Conservation (phyloP, 2,888 invertebrate species). For the Xestia c-nigrum region DNA sequence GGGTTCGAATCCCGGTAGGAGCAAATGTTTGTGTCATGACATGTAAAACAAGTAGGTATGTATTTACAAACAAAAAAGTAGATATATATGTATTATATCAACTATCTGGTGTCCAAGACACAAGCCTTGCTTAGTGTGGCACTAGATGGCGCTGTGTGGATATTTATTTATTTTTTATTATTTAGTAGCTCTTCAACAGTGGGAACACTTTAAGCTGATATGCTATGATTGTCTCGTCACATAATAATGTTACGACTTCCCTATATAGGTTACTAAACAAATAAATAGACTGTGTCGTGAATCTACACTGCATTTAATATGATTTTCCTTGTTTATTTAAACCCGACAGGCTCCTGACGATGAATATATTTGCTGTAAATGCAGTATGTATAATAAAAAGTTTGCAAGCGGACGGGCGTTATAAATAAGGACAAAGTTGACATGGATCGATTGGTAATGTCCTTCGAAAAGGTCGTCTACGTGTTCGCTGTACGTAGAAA, state of each 20-base stretch:
- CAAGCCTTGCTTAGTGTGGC: too few species aligned
- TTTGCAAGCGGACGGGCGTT: background rate
- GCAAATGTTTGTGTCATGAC: too few species aligned
- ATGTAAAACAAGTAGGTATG: too few species aligned
- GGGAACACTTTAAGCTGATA: background rate
- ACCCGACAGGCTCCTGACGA: background rate
- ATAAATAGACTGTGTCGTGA: background rate
- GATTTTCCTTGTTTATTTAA: background rate
- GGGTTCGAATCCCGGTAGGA: too few species aligned
- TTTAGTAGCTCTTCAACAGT: background rate
- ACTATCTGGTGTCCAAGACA: too few species aligned
- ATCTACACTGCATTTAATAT: background rate
- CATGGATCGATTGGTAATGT: background rate
- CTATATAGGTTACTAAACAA: background rate
- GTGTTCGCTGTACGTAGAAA: background rate
- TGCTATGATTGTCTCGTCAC: too few species aligned
- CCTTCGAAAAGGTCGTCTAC: background rate
- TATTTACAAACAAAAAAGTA: too few species aligned
- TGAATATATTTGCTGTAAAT: background rate
- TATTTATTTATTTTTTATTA: too few species aligned
- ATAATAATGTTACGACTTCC: too few species aligned
- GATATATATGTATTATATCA: too few species aligned
- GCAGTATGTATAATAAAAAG: background rate
- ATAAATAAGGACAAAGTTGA: background rate
- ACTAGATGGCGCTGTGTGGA: too few species aligned